Base-by-base conservation (phyloP, 2,797 vertebrate genomes). In the Gorsachius magnificus region DNA sequence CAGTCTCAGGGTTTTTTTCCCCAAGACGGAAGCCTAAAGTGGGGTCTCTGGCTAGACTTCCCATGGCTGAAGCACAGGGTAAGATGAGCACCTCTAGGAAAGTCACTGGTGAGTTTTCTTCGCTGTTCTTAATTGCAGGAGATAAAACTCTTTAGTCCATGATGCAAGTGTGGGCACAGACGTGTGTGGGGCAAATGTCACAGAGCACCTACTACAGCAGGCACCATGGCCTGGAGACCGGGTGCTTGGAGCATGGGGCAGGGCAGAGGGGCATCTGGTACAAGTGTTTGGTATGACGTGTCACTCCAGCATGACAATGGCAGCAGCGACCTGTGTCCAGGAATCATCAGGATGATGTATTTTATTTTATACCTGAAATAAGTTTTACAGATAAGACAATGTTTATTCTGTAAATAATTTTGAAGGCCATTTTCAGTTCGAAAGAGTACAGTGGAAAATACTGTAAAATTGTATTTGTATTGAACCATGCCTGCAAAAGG, bases 21-120 rank as follows among this genome's bases (percentile, higher is more conserved):
- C 71, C 25, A 41, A 89, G 46, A 65, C 57, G 9, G 10, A 77
- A 48, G 6, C 45, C 51, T 69, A 3, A 76, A 60, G 21, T 43
- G 31, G 13, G 18, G 11, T 77, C 31, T 77, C 16, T 70, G 50
- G 24, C 21, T 60, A 81, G 60, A 38, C 9, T 57, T 84, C 13
- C 19, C 1, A 1, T 29, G 56, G 60, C 64, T 81, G 36, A 65
- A 74, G 15, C 18, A 38, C 0, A 0, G 25, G 9, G 16, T 74
- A 61, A 69, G 68, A 90, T 66, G 7, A 64, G 3, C 35, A 25
- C 3, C 38, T 61, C 28, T 65, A 70, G 45, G n/a, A 64, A 89
- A 66, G 33, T 35, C 48, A 54, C 38, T 28, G 9, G 4, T 82
- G 66, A 75, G 26, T 88, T 90, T 85, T 72, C 29, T 57, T 43